Evolutionary conservation across 2,113 vertebrate species (phyloP).

Genomic region (Bufo gargarizans): DNA sequence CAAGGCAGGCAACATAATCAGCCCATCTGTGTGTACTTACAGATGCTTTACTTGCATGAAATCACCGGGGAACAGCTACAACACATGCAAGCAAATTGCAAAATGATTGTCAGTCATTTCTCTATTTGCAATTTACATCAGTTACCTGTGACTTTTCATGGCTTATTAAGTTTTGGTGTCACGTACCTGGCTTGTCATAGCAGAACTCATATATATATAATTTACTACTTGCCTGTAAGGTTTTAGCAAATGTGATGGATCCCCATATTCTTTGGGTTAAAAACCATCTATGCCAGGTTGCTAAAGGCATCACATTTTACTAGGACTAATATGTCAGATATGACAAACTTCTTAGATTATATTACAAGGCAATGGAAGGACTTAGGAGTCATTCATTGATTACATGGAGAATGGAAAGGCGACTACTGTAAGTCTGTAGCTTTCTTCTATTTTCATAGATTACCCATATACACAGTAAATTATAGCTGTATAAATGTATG

Average conservation of each 20-base stretch:
- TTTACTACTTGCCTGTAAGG: slow-evolving; percentile 32
- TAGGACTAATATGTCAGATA: slow-evolving; percentile 39
- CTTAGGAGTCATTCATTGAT: slow-evolving; percentile 11
- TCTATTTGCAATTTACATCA: slow-evolving; percentile 47
- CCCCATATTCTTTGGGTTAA: slow-evolving; percentile 32
- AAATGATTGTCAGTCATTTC: slow-evolving; percentile 52
- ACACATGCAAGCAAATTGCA: slow-evolving; percentile 42
- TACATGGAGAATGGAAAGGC: background rate
- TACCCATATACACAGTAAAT: no score
- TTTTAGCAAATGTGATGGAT: slow-evolving; percentile 4
- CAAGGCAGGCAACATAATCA: slow-evolving; percentile 24
- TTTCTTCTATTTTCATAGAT: background rate
- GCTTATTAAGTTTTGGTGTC: slow-evolving; percentile 43
- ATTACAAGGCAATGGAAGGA: slow-evolving; percentile 2
- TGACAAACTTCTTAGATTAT: slow-evolving; percentile 40
- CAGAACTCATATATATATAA: slow-evolving; percentile 44
- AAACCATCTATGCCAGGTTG: slow-evolving; percentile 27
- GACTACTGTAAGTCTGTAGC: background rate
- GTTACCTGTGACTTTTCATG: slow-evolving; percentile 56
- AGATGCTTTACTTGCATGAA: slow-evolving; percentile 39
- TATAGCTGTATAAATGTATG: no score
- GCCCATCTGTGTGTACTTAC: slow-evolving; percentile 33
- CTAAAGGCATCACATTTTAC: slow-evolving; percentile 47
- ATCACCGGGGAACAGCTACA: slow-evolving; percentile 30
- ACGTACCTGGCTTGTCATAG: slow-evolving; percentile 34